Evolutionary conservation across 2,113 vertebrate species (phyloP).

Genomic region (Mesembrinibis cayennensis): DNA sequence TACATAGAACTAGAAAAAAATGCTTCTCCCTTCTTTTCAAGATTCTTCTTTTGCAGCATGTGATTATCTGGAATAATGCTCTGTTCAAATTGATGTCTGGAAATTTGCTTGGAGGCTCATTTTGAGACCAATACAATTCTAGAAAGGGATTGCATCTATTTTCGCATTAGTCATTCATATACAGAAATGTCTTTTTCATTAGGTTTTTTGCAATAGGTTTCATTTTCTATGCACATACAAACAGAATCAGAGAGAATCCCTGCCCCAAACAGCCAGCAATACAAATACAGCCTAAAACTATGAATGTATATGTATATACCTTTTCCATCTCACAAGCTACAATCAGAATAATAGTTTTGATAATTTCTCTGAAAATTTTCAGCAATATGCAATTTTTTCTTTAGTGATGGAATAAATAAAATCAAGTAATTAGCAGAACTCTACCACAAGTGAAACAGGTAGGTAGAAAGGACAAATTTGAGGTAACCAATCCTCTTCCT

Average conservation of each 20-base stretch:
- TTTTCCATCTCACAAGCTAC: neutral
- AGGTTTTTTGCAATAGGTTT: neutral
- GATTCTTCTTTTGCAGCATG: neutral
- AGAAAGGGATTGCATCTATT: neutral
- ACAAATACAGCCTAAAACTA: neutral
- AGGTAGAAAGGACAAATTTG: neutral
- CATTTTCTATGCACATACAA: neutral
- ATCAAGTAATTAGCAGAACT: neutral
- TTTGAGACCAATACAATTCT: neutral
- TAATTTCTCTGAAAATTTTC: neutral
- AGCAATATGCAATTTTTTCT: neutral
- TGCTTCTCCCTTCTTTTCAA: constrained; percentile 7
- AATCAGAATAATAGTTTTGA: neutral
- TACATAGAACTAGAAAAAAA: neutral
- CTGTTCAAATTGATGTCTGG: neutral
- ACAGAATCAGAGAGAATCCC: neutral
- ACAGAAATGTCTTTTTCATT: neutral
- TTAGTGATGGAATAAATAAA: neutral
- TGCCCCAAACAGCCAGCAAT: neutral
- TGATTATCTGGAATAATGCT: neutral
- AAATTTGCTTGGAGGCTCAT: neutral
- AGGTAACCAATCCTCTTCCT: neutral
- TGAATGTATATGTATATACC: neutral
- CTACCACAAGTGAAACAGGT: neutral
- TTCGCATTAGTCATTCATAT: neutral